Base-by-base conservation (phyloP, 2,888 invertebrate species). In the Tigriopus californicus region DNA sequence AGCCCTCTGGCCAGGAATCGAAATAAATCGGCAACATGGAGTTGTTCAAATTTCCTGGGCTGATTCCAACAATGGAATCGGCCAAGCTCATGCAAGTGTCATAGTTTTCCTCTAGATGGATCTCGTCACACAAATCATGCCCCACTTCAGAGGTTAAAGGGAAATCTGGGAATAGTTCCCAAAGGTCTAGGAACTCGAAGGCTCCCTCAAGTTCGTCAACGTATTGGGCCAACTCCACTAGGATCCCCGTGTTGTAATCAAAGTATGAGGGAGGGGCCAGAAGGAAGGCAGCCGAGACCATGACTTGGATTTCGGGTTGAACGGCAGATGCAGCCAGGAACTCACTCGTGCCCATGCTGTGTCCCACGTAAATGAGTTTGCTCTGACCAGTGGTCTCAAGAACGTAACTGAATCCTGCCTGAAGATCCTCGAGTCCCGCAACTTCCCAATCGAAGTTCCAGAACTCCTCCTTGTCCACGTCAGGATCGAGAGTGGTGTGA, bases 381-480 rank as follows among this genome's bases (percentile, higher is more conserved):
- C 33, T 40, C 8, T 25, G 11, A 20, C 56, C 41, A 20, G 56
- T 56, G 6, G 18, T n/a, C 22, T 22, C 13, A 12, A 56, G 44
- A 12, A 56, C 24, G 41, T 18, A 24, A 10, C 42, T 22, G 20
- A 56, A 15, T 41, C 11, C 41, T 12, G 56, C 22, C 3, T 41
- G 24, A 42, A 22, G 24, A 22, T 56, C 56, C 15, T 41, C 41
- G 2, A 41, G 4, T 13, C 41, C 56, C 3, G 41, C 18, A 3
- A 42, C 56, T 8, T 56, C 56, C 15, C 15, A 56, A 15, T 20
- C 41, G 42, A 56, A 56, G 20, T 56, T n/a, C 56, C 56, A 56
- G 18, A 42, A 56, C 18, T 40, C 56, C 42, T 42, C 11, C 18
- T 15, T 42, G n/a, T 12, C n/a, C 13, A 15, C 11, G 24, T 24